Conservation (phyloP, 1,140 invertebrate species). For the Atta colombica region DNA sequence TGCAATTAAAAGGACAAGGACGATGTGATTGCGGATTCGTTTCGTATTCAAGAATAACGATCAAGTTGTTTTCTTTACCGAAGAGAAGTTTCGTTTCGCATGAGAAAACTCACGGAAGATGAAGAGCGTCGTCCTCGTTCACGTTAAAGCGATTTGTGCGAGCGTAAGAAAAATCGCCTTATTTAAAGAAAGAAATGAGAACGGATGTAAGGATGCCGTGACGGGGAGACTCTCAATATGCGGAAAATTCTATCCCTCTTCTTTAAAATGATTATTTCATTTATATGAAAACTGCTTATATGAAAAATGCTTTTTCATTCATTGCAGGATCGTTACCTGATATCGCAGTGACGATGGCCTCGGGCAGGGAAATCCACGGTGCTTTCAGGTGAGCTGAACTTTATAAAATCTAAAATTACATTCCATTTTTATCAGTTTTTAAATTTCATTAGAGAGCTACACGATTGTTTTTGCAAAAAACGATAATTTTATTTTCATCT, state of each 20-base stretch:
- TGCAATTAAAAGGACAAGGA: not conserved
- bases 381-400: conserved; percentile 75
- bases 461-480: not conserved
- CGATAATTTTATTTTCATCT: conserved; percentile 10
- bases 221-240: not conserved
- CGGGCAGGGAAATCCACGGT: conserved; percentile 79
- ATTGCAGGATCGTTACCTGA: conserved; percentile 78
- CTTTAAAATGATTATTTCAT: not conserved
- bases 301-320: not conserved
- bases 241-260: not conserved
- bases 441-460: not conserved
- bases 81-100: conserved; percentile 14
- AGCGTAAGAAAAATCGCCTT: conserved; percentile 2
- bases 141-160: conserved; percentile 38
- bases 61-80: not conserved
- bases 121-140: conserved; percentile 33
- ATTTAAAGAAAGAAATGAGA: conserved; percentile 37
- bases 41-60: conserved; percentile 21
- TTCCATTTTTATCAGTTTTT: not conserved
- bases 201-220: not conserved
- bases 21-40: conserved; percentile 1
- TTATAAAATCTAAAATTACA: conserved; percentile 1
- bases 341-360: conserved; percentile 80
- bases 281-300: not conserved
- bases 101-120: conserved; percentile 24